Base-by-base conservation (phyloP, 2,113 vertebrate species). In the Menidia beryllina region DNA sequence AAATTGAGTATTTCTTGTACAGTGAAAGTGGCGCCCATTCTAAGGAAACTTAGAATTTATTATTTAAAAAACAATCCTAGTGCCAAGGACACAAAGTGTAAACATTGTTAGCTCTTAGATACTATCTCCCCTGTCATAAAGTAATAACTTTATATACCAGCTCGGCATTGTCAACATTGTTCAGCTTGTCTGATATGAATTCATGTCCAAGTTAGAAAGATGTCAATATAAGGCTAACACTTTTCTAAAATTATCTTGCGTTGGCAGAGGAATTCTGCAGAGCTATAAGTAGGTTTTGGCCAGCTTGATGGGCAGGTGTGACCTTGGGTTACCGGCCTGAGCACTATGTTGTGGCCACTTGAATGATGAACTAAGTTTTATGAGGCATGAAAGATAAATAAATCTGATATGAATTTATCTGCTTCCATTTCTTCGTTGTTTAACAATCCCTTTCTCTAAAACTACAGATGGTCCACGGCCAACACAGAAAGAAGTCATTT, bases 401-500 rank as follows among this genome's bases (percentile, higher is more conserved):
- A 0, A 63, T 67, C 57, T 73, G 9, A 11, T 9, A 12, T 41
- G 19, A 51, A 55, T 23, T 63, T 30, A 62, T 78, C 69, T 71
- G 15, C 10, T 58, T 58, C 24, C 7, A 17, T 6, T 56, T 7
- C 54, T 45, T 69, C 43, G 77, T 25, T 45, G 39, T 69, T 82
- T 69, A 84, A 66, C 21, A 17, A 60, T 79, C 49, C 9, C 7
- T 73, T 17, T 67, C 38, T 67, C 83, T 83, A 82, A 53, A 25
- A 83, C 91, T 91, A 30, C 93, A 99, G 97, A 98, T 92, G 97
- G 97, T 77, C 96, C 95, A 30, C 93, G 97, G 50, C 97, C 96
- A 52, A 95, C 94, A 69, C 96, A 98, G 86, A 98, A 98, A 90
- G 97, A 99, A 94, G 95, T 99, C 15, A 82, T 96, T 91, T 98